Evolutionary conservation across 2,888 invertebrate genomes (phyloP).

Genomic region (Chaetogeoica ovagalla): DNA sequence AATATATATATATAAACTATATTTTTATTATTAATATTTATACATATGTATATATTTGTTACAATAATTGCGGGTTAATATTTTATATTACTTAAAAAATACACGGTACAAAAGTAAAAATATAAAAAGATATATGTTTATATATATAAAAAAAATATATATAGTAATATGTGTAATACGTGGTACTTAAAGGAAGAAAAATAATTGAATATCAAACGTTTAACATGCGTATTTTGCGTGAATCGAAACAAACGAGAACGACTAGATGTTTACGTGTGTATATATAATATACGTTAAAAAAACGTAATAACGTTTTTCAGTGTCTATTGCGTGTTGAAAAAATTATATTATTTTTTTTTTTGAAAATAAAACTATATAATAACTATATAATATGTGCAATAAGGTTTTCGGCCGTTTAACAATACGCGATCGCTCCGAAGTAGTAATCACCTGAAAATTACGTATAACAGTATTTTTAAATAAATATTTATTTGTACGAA

Average conservation of each 20-base stretch:
- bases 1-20: not conserved
- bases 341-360: not conserved
- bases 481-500: not conserved
- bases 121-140: no score
- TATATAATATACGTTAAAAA: no score
- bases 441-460: slow-evolving; percentile 26
- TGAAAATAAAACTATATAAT: no score
- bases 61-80: not conserved
- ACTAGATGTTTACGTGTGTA: slow-evolving; percentile 20
- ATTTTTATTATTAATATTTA: not conserved
- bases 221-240: not conserved
- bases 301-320: not conserved
- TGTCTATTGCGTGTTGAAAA: slow-evolving; percentile 13
- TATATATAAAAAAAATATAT: slow-evolving; percentile 8
- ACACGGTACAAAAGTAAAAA: slow-evolving; percentile 9
- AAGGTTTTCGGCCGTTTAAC: no score
- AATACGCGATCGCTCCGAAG: not conserved
- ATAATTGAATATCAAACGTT: not conserved
- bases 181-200: not conserved
- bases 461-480: not conserved
- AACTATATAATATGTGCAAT: no score
- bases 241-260: slow-evolving; percentile 25
- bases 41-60: not conserved
- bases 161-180: not conserved
- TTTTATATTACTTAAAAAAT: slow-evolving; percentile 1